These are phyloP conservation scores for Trichonephila clavipes DNA, from an alignment of 1,140 invertebrate genomes.

Conservation along the genomic window DNA sequence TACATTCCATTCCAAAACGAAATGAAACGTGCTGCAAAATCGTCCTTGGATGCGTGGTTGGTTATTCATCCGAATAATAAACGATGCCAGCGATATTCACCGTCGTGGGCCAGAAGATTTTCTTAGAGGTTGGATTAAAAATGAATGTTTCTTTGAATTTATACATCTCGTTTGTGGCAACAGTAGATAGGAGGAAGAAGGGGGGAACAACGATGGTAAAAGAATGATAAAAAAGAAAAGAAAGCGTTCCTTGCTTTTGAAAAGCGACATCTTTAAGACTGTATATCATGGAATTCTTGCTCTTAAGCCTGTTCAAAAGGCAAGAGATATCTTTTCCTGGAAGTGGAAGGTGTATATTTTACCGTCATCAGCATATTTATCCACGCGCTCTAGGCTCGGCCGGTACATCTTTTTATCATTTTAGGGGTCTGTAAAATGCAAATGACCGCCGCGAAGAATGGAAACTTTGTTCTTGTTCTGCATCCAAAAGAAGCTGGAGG, in stretches of 20 bases:
- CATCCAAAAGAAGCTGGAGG: conserved; percentile 25
- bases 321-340: not conserved
- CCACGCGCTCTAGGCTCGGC: not conserved
- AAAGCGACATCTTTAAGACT: conserved; percentile 17
- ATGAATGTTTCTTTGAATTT: conserved; percentile 5
- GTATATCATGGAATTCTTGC: not conserved
- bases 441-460: conserved; percentile 24
- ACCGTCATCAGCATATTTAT: conserved; percentile 43
- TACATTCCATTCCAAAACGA: not conserved
- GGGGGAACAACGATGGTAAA: not conserved
- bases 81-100: not conserved
- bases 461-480: conserved; percentile 46
- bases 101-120: not conserved
- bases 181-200: not conserved
- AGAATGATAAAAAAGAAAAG: not conserved
- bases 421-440: conserved; percentile 43
- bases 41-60: not conserved
- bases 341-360: conserved; percentile 30
- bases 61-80: not conserved
- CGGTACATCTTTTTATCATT: conserved; percentile 32
- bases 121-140: conserved; percentile 15
- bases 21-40: not conserved
- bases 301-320: conserved; percentile 31
- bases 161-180: not conserved
- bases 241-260: not conserved